These are phyloP conservation scores for Glyphotaelius pellucidus DNA, from an alignment of 2,888 invertebrate genomes.

Conservation along the genomic window DNA sequence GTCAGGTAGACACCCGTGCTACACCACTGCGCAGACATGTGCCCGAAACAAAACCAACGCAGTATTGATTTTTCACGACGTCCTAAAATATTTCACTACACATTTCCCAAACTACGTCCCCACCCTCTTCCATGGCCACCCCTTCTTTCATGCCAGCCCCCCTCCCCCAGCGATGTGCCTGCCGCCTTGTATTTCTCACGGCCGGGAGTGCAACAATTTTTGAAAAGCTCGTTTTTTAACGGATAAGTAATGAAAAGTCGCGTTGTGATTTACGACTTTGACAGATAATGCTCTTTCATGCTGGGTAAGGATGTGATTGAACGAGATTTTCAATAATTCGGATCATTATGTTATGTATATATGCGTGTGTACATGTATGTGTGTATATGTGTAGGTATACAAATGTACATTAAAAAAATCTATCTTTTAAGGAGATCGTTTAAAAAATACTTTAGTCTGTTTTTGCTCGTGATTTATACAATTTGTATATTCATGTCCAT, in stretches of 20 bases:
- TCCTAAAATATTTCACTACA: constrained; percentile 65
- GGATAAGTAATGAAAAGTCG: constrained; percentile 45
- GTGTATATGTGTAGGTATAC: no score
- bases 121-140: constrained; percentile 50
- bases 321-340: not conserved
- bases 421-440: no score
- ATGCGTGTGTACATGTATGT: no score
- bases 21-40: constrained; percentile 54
- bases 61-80: constrained; percentile 65
- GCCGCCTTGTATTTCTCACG: constrained; percentile 24
- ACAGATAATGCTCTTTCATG: not conserved
- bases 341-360: no score
- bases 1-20: constrained; percentile 33
- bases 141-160: constrained; percentile 44
- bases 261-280: constrained; percentile 23
- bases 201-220: constrained; percentile 33
- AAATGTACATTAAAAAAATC: no score
- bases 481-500: no score
- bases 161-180: constrained; percentile 12
- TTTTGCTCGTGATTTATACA: no score
- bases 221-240: constrained; percentile 32
- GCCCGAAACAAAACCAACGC: constrained; percentile 54
- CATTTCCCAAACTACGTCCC: constrained; percentile 60
- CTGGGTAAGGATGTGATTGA: not conserved
- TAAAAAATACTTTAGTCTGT: no score